Conservation (phyloP, 2,113 vertebrate species). For the Rhipidura dahli region DNA sequence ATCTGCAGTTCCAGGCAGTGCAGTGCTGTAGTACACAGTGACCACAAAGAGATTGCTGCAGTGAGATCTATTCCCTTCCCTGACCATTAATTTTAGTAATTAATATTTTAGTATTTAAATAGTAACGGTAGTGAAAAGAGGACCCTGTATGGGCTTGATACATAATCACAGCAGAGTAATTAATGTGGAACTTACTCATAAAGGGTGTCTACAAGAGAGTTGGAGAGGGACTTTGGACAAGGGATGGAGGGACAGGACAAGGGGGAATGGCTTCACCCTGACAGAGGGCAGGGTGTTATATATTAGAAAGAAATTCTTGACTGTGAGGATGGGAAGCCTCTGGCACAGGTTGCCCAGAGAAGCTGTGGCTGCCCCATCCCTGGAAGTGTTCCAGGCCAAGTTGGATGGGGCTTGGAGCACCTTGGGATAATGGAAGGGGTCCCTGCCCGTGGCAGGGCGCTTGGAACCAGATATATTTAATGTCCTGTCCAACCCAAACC, state of each 20-base stretch:
- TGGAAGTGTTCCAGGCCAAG: not conserved
- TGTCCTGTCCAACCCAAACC: no score
- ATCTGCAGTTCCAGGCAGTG: not conserved
- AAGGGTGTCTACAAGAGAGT: not conserved
- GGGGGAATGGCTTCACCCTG: not conserved
- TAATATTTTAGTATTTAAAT: not conserved
- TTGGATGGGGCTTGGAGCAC: fast-evolving
- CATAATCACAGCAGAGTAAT: not conserved
- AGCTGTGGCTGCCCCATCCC: not conserved
- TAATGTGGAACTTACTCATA: not conserved
- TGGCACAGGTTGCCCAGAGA: fast-evolving
- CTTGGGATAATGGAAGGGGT: not conserved
- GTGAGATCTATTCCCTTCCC: not conserved
- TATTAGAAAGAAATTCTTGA: not conserved
- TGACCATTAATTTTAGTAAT: not conserved
- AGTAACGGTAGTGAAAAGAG: not conserved
- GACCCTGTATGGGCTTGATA: not conserved
- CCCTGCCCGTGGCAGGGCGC: fast-evolving
- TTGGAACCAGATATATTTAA: not conserved
- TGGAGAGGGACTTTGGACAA: not conserved
- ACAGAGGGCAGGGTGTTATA: not conserved
- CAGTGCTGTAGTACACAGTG: fast-evolving
- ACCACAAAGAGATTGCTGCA: not conserved
- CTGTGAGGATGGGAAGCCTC: fast-evolving
- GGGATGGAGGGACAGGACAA: not conserved